phyloP scores from a whole-genome alignment of 2,113 vertebrate species.

The Cyprinus carpio region DNA sequence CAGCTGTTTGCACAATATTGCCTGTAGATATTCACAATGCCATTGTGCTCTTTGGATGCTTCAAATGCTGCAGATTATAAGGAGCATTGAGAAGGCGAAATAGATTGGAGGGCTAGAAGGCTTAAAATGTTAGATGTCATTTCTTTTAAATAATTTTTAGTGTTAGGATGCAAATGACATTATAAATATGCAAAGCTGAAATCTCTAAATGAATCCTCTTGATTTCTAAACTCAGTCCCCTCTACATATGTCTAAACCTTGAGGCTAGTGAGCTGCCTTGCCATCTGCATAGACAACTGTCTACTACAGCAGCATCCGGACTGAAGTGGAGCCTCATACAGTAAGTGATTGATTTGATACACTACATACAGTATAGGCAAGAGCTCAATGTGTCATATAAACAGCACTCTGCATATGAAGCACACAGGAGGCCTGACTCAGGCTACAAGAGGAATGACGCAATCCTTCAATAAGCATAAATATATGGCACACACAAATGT shows the following conservation, averaged over 20 bases:
- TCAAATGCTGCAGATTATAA: slow-evolving; percentile 27
- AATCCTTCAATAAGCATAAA: background rate
- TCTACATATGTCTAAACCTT: background rate
- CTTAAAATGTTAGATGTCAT: background rate
- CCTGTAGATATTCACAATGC: slow-evolving; percentile 47
- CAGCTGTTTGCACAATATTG: slow-evolving; percentile 47
- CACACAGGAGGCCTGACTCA: background rate
- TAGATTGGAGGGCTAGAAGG: slow-evolving; percentile 10
- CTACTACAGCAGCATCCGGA: background rate
- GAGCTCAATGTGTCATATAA: background rate
- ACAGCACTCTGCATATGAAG: background rate
- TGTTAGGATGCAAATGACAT: background rate
- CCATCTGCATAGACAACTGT: background rate
- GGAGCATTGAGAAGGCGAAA: slow-evolving; percentile 31
- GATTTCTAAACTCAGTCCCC: background rate
- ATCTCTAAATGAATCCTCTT: background rate
- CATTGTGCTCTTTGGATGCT: slow-evolving; percentile 45
- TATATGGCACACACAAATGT: background rate
- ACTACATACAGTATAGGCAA: background rate
- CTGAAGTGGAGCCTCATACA: too few relatives aligned
- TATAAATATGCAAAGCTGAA: background rate
- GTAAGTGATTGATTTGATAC: background rate
- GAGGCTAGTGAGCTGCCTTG: too few relatives aligned
- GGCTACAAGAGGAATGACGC: background rate
- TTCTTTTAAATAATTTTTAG: background rate